Evolutionary conservation across 2,797 vertebrate genomes (phyloP), one percentile per base, ranked within the genome.

Genomic region (Aotus griseimembra): DNA sequence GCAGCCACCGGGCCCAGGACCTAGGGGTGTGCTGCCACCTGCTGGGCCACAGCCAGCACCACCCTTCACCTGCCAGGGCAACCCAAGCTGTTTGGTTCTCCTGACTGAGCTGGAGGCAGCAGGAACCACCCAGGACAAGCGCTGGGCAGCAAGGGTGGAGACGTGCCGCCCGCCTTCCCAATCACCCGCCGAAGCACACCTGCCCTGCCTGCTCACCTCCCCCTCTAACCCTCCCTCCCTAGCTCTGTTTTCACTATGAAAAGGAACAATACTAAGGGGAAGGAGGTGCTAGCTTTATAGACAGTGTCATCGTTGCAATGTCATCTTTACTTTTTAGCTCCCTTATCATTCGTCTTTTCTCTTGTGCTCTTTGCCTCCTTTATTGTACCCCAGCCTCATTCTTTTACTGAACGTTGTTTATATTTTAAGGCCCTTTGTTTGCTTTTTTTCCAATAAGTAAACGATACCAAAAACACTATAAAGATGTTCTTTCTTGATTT

Each of bases 1-100:
- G 19, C 55, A 46, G 44, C 26, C 28, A 14, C 36, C 0, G 4
- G 41, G 57, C 24, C 28, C 30, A 12, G 33, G 57, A 82, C 70
- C 52, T 17, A n/a, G 58, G 64, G 50, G 12, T 88, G 46, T 97
- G 94, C 96, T 96, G 97, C 97, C 97, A 94, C 76, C 98, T 97
- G 64, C 93, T 93, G 97, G 95, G 33, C 57, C 11, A 39, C 0
- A 8, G 48, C 17, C 41, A 70, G 57, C 19, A 84, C 36, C 61
- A 89, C 81, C 36, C 30, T 11, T 61, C 46, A 87, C 72, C 39
- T 17, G 70, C 67, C 57, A 28, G 3, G n/a, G 44, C 55, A 46
- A 28, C 30, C 33, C 22, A 3, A 41, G 20, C 24, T 77, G 26
- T 28, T 22, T 20, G 67, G 41, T 24, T 50, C 44, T 77, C 61